Base-by-base conservation (phyloP, 2,113 vertebrate species). In the Aepyceros melampus region DNA sequence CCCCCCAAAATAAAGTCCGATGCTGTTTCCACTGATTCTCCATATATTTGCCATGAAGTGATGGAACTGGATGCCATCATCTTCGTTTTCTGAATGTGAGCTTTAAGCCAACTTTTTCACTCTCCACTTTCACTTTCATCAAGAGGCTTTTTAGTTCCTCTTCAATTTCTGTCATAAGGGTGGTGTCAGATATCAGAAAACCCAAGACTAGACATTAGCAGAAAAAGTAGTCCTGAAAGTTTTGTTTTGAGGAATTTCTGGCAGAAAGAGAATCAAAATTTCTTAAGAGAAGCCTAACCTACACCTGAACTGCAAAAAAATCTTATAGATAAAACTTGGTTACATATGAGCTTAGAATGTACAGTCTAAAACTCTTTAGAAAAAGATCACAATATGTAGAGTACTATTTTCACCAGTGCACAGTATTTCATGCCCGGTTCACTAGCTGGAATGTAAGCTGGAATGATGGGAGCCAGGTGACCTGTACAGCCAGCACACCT, bases 1-100 rank as follows among this genome's bases (percentile, higher is more conserved):
- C 7, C 19, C 19, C 6, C 1, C 0, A 55, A 55, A 55, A 23
- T 55, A 23, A 55, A 23, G 7, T 55, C 19, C 23, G 53, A 55
- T 3, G 9, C 8, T 23, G 55, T 51, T 51, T 51, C 49, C 14
- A 51, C 49, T 51, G 49, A 23, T 56, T 56, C 21, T 3, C 55
- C 8, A 56, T 56, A 21, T 56, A 25, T 10, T 56, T 56, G 0
- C 55, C 55, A 56, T 25, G 55, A 56, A 56, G 55, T 56, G 55
- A 56, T 56, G 55, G 55, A 8, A 56, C 21, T 8, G 10, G 55
- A 56, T 9, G 23, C 55, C 55, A 56, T 25, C 21, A 56, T 56
- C 55, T 56, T 56, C 3, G 7, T 25, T 56, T 56, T 56, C 55
- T 56, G 55, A 56, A 56, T 56, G 55, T 23, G 55, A 56, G 55